phyloP scores from a whole-genome alignment of 2,113 vertebrate species.

The Epinephelus cyanopodus region DNA sequence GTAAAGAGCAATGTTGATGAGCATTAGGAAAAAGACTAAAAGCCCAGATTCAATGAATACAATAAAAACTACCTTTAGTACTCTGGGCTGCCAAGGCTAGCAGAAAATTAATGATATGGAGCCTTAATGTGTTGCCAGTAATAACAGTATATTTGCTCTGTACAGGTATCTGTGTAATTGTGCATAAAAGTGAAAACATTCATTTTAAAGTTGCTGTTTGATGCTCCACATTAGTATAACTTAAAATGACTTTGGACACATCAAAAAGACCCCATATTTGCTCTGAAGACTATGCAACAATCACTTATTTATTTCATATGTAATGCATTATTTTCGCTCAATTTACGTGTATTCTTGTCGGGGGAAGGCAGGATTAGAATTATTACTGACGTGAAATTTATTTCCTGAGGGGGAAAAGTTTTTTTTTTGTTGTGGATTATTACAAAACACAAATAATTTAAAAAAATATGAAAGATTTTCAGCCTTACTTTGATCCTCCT shows the following conservation, averaged over 20 bases:
- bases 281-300: slow-evolving; percentile 20
- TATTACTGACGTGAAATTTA: slow-evolving; percentile 28
- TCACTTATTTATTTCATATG: slow-evolving; percentile 3
- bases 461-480: not conserved
- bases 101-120: not conserved
- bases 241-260: too few relatives aligned
- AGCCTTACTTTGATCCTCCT: not conserved
- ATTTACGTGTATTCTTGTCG: slow-evolving; percentile 38
- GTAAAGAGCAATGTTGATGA: not conserved
- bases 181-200: not conserved
- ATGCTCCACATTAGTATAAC: not conserved
- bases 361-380: slow-evolving; percentile 12
- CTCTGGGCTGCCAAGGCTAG: not conserved
- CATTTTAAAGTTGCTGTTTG: not conserved
- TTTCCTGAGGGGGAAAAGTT: not conserved
- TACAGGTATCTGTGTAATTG: not conserved
- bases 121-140: not conserved
- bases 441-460: not conserved
- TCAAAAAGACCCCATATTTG: not conserved
- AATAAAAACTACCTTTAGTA: not conserved
- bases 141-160: not conserved
- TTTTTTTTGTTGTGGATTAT: not conserved
- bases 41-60: not conserved
- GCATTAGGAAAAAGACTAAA: slow-evolving; percentile 18
- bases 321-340: slow-evolving; percentile 32